Percentiles rank a stretch among this genome's conserved stretches.
Conservation (phyloP, 53 echinoderm and acorn worm species). For the Holothuria scabra region DNA sequence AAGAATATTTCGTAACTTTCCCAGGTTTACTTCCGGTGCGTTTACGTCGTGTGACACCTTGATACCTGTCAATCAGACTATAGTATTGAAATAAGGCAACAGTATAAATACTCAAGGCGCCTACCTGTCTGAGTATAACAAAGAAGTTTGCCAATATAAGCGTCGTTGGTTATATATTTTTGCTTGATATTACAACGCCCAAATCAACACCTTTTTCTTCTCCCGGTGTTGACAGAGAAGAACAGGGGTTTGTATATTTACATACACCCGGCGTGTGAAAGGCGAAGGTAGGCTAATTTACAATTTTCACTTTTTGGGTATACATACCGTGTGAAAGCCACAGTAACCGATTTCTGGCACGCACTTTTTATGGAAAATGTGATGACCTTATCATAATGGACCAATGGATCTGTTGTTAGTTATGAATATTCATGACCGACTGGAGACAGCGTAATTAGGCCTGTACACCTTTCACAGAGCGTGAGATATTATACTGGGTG, state of each 20-base stretch:
- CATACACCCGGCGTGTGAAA: constrained; percentile 32
- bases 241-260: constrained; percentile 16
- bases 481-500: too few relatives aligned
- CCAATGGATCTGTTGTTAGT: too few relatives aligned
- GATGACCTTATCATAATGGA: too few relatives aligned
- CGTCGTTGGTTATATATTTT: constrained; percentile 4
- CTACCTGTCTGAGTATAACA: constrained; percentile 27
- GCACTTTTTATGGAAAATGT: too few relatives aligned
- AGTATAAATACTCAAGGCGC: constrained; percentile 40
- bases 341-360: too few relatives aligned
- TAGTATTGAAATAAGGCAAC: constrained; percentile 24
- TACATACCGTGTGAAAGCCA: too few relatives aligned
- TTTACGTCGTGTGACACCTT: constrained; percentile 11
- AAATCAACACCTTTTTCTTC: constrained; percentile 46
- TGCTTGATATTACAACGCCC: constrained; percentile 43
- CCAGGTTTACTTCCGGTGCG: constrained; percentile 39
- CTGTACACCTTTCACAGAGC: too few relatives aligned
- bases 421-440: too few relatives aligned
- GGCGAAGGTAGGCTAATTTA: not conserved
- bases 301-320: not conserved
- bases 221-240: constrained; percentile 22
- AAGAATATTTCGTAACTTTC: not conserved
- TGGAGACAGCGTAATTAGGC: too few relatives aligned
- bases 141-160: constrained; percentile 39
- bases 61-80: constrained; percentile 23